Percentiles rank a stretch among this genome's conserved stretches.
Conservation (phyloP, 1,140 invertebrate genomes). For the Leptonema lineaticorne region DNA sequence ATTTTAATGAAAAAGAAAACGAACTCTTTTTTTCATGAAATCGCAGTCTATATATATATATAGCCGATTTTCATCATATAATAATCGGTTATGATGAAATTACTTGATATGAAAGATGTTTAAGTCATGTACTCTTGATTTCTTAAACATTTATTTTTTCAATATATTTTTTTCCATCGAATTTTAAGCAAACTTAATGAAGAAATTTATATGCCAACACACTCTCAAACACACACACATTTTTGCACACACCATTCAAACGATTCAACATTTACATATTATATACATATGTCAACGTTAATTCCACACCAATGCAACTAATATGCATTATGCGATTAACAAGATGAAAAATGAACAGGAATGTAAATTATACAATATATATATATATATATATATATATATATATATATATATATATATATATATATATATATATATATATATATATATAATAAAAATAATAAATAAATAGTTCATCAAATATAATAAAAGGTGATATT, state of each 20-base stretch:
- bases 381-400: background rate
- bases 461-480: background rate
- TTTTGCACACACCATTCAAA: background rate
- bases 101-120: no score
- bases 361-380: background rate
- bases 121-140: no score
- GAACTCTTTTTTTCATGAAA: no score
- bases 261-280: background rate
- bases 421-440: no score
- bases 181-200: background rate
- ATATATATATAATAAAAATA: background rate
- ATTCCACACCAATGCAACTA: background rate
- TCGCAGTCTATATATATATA: no score
- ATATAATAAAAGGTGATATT: background rate
- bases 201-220: background rate
- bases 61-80: no score
- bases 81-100: no score
- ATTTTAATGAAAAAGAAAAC: no score
- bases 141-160: no score
- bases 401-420: no score
- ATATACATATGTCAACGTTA: background rate
- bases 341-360: background rate
- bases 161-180: no score
- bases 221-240: background rate
- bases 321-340: background rate